phyloP scores from a whole-genome alignment of 1,140 invertebrate genomes.

The Sweltsa coloradensis region DNA sequence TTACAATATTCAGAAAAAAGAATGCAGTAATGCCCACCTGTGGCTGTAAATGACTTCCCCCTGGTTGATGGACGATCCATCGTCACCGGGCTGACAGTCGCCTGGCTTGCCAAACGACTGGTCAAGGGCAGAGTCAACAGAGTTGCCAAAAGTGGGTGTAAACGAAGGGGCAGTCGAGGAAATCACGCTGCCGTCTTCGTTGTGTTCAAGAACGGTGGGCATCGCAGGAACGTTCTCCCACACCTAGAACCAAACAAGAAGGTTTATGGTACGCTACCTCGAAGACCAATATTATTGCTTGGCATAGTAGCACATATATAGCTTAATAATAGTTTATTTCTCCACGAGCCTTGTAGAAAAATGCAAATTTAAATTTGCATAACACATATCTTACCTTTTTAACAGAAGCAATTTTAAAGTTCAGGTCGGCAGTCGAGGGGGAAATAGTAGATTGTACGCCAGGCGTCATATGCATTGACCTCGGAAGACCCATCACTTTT shows the following conservation, averaged over 20 bases:
- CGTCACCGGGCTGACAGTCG: slow-evolving; percentile 4
- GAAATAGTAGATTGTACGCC: slow-evolving; percentile 44
- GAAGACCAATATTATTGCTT: too few species aligned
- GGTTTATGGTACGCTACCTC: too few species aligned
- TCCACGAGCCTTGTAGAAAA: too few species aligned
- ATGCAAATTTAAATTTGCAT: too few species aligned
- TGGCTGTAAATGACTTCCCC: slow-evolving; percentile 1
- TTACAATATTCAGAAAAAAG: not conserved
- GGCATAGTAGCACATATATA: too few species aligned
- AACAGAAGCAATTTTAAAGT: slow-evolving; percentile 87
- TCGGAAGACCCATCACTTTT: slow-evolving; percentile 46
- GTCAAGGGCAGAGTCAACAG: slow-evolving; percentile 16
- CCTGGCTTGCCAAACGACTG: slow-evolving; percentile 14
- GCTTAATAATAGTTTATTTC: too few species aligned
- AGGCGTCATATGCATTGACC: slow-evolving; percentile 45
- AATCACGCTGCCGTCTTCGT: slow-evolving; percentile 34
- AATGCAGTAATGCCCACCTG: not conserved
- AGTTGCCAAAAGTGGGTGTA: slow-evolving; percentile 22
- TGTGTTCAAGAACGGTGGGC: slow-evolving; percentile 54
- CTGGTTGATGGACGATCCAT: not conserved
- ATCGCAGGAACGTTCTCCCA: slow-evolving; percentile 62
- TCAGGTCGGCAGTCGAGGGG: slow-evolving; percentile 72
- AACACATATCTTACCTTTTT: slow-evolving; percentile 63
- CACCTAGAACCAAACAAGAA: slow-evolving; percentile 24
- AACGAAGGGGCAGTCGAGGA: slow-evolving; percentile 25